Percentiles rank a stretch among this genome's conserved stretches.
phyloP scores from a whole-genome alignment of 2,888 invertebrate species.

The Tetragonula carbonaria region DNA sequence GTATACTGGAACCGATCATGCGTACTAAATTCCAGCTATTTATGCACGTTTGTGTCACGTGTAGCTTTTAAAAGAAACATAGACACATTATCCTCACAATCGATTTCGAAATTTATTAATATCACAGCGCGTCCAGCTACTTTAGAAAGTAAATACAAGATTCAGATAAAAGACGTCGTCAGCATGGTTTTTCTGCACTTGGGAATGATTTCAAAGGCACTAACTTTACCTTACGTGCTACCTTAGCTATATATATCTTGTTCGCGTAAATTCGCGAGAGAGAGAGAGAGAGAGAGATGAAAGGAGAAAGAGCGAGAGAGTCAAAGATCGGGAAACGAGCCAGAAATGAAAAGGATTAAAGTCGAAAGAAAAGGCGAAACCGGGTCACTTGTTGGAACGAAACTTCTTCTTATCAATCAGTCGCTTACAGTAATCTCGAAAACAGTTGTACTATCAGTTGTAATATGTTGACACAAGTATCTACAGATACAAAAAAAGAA shows the following conservation, averaged over 20 bases:
- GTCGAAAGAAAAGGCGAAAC: conserved; percentile 44
- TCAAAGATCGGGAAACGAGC: conserved; percentile 27
- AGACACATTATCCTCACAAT: conserved; percentile 49
- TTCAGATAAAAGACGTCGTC: conserved; percentile 62
- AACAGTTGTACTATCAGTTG: background rate
- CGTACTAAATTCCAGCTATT: conserved; percentile 10
- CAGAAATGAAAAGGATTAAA: conserved; percentile 58
- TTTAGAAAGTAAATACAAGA: conserved; percentile 36
- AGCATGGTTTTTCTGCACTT: conserved; percentile 50
- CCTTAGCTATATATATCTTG: conserved; percentile 12
- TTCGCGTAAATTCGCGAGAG: conserved; percentile 50
- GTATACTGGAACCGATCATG: background rate
- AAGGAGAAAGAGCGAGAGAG: conserved; percentile 9
- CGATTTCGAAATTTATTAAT: conserved; percentile 67
- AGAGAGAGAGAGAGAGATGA: background rate
- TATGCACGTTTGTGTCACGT: background rate
- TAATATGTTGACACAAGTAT: background rate
- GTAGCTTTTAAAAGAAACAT: conserved; percentile 33
- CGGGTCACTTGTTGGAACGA: conserved; percentile 61
- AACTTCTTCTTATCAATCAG: conserved; percentile 51
- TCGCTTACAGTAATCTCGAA: conserved; percentile 22
- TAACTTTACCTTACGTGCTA: conserved; percentile 34
- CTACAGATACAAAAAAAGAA: background rate
- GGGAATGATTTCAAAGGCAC: conserved; percentile 67
- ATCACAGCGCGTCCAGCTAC: conserved; percentile 44